Conservation (phyloP, 2,888 invertebrate species). For the Hirtodrosophila trivittata region DNA sequence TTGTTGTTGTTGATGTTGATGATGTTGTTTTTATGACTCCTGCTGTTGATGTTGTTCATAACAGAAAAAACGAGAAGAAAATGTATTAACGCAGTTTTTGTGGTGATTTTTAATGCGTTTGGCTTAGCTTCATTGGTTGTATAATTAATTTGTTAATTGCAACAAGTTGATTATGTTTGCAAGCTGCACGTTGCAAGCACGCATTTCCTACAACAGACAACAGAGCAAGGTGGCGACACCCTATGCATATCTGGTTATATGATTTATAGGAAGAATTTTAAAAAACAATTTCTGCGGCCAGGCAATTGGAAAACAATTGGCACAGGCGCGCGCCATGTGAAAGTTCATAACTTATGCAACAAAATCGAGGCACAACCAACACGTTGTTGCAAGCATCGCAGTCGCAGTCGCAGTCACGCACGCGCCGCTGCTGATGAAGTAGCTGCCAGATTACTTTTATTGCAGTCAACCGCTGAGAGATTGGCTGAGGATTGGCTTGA, state of each 20-base stretch:
- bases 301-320: conserved; percentile 45
- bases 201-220: conserved; percentile 60
- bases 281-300: conserved; percentile 6
- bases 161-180: conserved; percentile 21
- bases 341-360: conserved; percentile 66
- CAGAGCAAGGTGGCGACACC: conserved; percentile 10
- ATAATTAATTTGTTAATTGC: conserved; percentile 67
- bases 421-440: conserved; percentile 67
- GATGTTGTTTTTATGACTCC: conserved; percentile 14
- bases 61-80: conserved; percentile 11
- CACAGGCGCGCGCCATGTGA: conserved; percentile 51
- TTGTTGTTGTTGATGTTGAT: conserved; percentile 29
- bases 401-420: conserved; percentile 59
- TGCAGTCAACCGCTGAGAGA: conserved; percentile 37
- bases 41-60: conserved; percentile 24
- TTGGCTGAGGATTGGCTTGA: conserved; percentile 21
- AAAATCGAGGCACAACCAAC: conserved; percentile 28
- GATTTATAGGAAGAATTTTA: conserved; percentile 68
- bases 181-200: conserved; percentile 20
- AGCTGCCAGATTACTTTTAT: conserved; percentile 69
- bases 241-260: conserved; percentile 43
- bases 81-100: conserved; percentile 31
- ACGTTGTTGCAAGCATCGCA: conserved; percentile 38
- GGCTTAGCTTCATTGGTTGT: conserved; percentile 35
- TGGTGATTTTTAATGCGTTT: conserved; percentile 30